These are phyloP conservation scores for Aurelia sp. DNA, from an alignment of 30 jellyfish, hydroid and myxozoan species.

Conservation along the genomic window DNA sequence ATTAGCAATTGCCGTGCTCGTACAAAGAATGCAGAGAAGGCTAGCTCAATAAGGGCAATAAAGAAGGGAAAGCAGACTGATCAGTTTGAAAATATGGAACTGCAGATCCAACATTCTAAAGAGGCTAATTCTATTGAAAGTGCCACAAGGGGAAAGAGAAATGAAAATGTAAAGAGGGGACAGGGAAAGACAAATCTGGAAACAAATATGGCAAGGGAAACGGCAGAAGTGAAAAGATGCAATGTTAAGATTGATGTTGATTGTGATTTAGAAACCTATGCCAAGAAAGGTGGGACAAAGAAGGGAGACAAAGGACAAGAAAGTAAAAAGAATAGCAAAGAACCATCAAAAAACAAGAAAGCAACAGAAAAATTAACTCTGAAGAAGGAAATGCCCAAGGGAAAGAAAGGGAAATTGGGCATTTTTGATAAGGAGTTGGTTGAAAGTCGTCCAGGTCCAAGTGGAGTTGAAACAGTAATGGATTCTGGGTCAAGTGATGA, in stretches of 20 bases:
- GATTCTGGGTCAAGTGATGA: conserved; percentile 32
- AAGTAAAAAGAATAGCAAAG: not conserved
- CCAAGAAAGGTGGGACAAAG: not conserved
- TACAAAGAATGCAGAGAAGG: too few relatives aligned
- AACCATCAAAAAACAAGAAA: not conserved
- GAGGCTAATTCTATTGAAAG: not conserved
- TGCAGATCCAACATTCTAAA: too few relatives aligned
- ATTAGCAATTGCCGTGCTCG: too few relatives aligned
- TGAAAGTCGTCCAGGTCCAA: conserved; percentile 27
- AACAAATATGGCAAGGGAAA: not conserved
- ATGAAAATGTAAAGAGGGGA: not conserved
- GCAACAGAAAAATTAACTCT: not conserved
- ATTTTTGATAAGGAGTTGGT: not conserved
- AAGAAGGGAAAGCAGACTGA: too few relatives aligned
- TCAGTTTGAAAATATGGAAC: too few relatives aligned
- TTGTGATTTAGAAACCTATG: not conserved
- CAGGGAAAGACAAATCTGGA: not conserved
- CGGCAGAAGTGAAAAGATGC: not conserved
- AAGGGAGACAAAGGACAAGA: conserved; percentile 1
- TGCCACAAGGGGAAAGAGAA: not conserved
- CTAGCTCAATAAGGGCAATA: too few relatives aligned
- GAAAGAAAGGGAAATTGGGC: not conserved
- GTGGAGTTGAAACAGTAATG: not conserved
- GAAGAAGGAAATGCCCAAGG: not conserved
- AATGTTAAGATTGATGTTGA: not conserved